phyloP scores from a whole-genome alignment of 2,113 vertebrate species.

The Atrichornis clamosus region DNA sequence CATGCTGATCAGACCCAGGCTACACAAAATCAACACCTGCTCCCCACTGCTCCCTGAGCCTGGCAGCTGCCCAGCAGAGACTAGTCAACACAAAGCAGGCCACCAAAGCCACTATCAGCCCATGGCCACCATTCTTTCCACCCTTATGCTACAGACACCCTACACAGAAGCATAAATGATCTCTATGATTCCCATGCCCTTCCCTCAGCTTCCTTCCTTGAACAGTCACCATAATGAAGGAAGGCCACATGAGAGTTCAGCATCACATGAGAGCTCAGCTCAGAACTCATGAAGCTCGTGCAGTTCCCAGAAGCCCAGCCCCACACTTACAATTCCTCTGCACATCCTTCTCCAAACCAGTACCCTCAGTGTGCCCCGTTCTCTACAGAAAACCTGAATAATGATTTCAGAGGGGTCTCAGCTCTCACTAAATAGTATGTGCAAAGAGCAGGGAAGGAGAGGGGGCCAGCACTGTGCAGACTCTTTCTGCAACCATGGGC shows the following conservation, averaged over 20 bases:
- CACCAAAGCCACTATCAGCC: background rate
- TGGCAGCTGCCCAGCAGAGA: background rate
- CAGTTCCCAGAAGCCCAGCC: background rate
- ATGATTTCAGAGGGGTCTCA: background rate
- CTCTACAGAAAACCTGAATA: background rate
- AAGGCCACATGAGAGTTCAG: background rate
- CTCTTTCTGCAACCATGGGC: background rate
- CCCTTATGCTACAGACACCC: background rate
- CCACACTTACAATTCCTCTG: background rate
- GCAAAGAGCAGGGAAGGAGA: background rate
- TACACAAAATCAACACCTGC: background rate
- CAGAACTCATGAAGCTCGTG: background rate
- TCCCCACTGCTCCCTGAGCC: background rate
- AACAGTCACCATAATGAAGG: background rate
- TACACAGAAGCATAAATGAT: background rate
- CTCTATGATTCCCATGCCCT: background rate
- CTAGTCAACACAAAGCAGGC: background rate
- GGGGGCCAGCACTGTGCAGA: background rate
- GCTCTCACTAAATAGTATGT: accelerated
- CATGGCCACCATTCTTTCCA: background rate
- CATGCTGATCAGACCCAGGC: accelerated
- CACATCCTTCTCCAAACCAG: background rate
- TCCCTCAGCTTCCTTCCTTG: background rate
- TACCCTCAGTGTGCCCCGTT: background rate
- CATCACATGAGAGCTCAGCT: background rate